These are phyloP conservation scores for Eciton burchellii DNA, from an alignment of 1,140 invertebrate species.

Conservation along the genomic window DNA sequence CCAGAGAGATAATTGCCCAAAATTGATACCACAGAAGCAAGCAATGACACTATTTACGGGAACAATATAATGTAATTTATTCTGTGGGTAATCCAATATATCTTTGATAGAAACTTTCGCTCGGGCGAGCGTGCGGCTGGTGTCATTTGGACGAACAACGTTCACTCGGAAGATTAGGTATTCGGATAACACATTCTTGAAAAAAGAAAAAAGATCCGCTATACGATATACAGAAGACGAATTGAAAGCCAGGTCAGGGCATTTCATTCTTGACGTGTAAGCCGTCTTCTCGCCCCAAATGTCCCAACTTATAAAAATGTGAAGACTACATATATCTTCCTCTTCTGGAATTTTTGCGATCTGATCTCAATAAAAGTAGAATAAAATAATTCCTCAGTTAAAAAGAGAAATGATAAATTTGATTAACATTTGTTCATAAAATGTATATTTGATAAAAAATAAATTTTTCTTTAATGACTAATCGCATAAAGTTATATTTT, in stretches of 20 bases:
- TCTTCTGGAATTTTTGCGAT: slow-evolving; percentile 71
- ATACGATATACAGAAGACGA: slow-evolving; percentile 78
- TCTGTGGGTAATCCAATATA: slow-evolving; percentile 80
- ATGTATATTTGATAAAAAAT: not conserved
- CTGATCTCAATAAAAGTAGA: slow-evolving; percentile 54
- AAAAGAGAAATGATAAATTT: slow-evolving; percentile 1
- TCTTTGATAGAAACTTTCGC: slow-evolving; percentile 77
- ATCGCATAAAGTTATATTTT: slow-evolving; percentile 6
- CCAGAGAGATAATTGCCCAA: slow-evolving; percentile 81
- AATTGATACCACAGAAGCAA: slow-evolving; percentile 62
- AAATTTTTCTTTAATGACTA: slow-evolving; percentile 10
- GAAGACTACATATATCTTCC: slow-evolving; percentile 63
- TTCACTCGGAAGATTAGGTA: slow-evolving; percentile 75
- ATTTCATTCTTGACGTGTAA: slow-evolving; percentile 70
- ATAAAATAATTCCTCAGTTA: not conserved
- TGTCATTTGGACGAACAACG: slow-evolving; percentile 61
- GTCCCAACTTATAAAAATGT: slow-evolving; percentile 76
- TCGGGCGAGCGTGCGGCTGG: slow-evolving; percentile 65
- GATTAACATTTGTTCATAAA: too few species aligned
- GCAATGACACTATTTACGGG: slow-evolving; percentile 70
- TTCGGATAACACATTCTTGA: slow-evolving; percentile 71
- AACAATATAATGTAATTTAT: slow-evolving; percentile 78
- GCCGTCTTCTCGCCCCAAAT: slow-evolving; percentile 75
- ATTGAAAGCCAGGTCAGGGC: slow-evolving; percentile 78
- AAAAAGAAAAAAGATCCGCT: slow-evolving; percentile 73